Base-by-base conservation (phyloP, 2,888 invertebrate species). In the Crematogaster levior region DNA sequence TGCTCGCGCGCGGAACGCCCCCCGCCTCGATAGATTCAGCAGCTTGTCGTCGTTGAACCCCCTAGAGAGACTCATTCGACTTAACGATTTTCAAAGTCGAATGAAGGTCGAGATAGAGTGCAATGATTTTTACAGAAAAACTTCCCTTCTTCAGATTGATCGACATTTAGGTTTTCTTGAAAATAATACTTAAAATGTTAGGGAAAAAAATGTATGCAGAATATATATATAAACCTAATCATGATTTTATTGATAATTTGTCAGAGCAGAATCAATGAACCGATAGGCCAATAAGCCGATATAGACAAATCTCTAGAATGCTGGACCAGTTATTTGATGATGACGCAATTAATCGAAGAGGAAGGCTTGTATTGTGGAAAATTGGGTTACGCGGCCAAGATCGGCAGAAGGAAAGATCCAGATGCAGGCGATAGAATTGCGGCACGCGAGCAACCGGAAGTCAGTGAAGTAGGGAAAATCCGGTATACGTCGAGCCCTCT, bases 31-130 rank as follows among this genome's bases (percentile, higher is more conserved):
- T 84, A 85, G 83, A 88, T 89, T 88, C 85, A 90, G 90, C 93
- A 92, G 92, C 93, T 93, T 93, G 92, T 92, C 91, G 89, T 70
- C 60, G 84, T 51, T 77, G 79, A 56, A 72, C 68, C 82, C 58
- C 87, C 81, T 66, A 84, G 81, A 82, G 86, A 72, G 85, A 85
- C 40, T 30, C 89, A 81, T 84, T 86, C 89, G 89, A 90, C 89
- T 91, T 88, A 90, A 91, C 91, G 91, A 89, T 90, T 83, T 88
- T 86, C 83, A 74, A 30, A 53, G 48, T 60, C 48, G 56, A 34
- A 18, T 82, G 48, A 21, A 77, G 77, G 40, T 81, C 77, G 30
- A 34, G 43, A 79, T 75, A 51, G n/a, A 53, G 30, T 12, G 34
- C 27, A 18, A 70, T 27, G 5, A 66, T 40, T 75, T 40, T 66